These are phyloP conservation scores for Acronicta leporina DNA, from an alignment of 2,888 invertebrate species.

Conservation along the genomic window DNA sequence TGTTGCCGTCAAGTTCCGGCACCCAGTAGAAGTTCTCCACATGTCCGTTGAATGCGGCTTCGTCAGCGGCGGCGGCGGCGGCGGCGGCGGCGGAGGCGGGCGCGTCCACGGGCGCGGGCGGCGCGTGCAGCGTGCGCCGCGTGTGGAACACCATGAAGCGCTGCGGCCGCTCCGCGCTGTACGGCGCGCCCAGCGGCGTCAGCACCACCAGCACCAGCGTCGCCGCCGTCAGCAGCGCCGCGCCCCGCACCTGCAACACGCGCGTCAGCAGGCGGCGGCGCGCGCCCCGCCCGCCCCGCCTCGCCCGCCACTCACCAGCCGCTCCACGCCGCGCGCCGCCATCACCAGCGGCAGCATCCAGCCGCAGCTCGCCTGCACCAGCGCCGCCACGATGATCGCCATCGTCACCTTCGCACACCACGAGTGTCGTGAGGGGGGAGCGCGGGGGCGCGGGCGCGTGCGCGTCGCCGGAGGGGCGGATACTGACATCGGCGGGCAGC, in stretches of 20 bases:
- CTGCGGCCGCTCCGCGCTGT: constrained; percentile 90
- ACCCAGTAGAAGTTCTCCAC: constrained; percentile 90
- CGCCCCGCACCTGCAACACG: constrained; percentile 18
- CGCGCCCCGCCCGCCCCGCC: no score
- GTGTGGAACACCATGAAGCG: constrained; percentile 92
- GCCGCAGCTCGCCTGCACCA: constrained; percentile 73
- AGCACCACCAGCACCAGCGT: constrained; percentile 66
- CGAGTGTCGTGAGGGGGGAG: neutral
- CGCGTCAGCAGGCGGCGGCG: constrained; percentile 49
- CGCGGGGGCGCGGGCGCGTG: neutral
- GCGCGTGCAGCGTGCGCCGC: constrained; percentile 86
- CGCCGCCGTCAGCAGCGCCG: constrained; percentile 38
- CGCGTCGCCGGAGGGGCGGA: constrained; percentile 1
- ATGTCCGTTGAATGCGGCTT: constrained; percentile 82
- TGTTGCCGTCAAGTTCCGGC: constrained; percentile 93
- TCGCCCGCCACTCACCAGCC: constrained; percentile 51
- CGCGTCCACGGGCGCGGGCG: constrained; percentile 76
- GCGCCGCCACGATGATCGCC: constrained; percentile 70
- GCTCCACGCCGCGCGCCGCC: constrained; percentile 14
- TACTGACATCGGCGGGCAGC: constrained; percentile 91
- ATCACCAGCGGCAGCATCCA: constrained; percentile 52
- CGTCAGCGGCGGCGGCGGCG: constrained; percentile 85
- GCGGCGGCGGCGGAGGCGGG: constrained; percentile 85
- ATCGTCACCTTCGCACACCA: constrained; percentile 63
- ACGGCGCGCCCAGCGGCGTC: constrained; percentile 88